phyloP scores from a whole-genome alignment of 2,113 vertebrate species.

The Myodes glareolus region DNA sequence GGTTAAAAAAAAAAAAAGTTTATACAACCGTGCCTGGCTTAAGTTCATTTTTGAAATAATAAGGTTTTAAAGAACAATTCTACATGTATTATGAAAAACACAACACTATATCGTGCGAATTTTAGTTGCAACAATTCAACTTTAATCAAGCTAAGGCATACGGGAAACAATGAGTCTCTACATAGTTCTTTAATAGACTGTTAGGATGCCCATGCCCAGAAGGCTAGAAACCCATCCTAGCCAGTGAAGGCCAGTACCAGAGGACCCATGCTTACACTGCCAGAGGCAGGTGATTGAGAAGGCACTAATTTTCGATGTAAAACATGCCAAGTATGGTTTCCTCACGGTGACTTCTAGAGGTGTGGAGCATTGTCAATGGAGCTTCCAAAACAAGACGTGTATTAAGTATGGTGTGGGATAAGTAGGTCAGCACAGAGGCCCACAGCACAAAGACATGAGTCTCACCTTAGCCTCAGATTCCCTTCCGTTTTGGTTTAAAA shows the following conservation, averaged over 20 bases:
- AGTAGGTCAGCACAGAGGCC: constrained; percentile 46
- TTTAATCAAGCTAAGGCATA: constrained; percentile 79
- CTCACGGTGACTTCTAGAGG: constrained; percentile 72
- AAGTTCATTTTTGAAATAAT: constrained; percentile 12
- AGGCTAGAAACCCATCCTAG: constrained; percentile 82
- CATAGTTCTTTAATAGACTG: constrained; percentile 81
- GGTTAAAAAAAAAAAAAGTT: neutral
- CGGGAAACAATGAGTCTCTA: constrained; percentile 76
- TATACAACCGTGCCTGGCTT: too few species aligned
- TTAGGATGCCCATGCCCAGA: constrained; percentile 83
- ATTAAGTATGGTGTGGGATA: constrained; percentile 41
- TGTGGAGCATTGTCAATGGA: constrained; percentile 71
- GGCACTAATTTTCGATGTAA: constrained; percentile 83
- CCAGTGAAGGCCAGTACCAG: constrained; percentile 81
- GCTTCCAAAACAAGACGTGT: constrained; percentile 70
- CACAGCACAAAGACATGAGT: neutral
- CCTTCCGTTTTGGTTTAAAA: constrained; percentile 22
- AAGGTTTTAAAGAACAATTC: neutral
- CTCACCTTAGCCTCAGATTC: neutral
- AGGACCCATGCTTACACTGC: constrained; percentile 84
- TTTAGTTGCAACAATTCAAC: constrained; percentile 79
- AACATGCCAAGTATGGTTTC: constrained; percentile 80
- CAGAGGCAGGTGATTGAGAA: constrained; percentile 84
- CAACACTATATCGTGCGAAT: constrained; percentile 70
- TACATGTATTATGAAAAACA: constrained; percentile 23